Evolutionary conservation across 2,797 vertebrate genomes (phyloP).

Genomic region (Gobio occitaniae): DNA sequence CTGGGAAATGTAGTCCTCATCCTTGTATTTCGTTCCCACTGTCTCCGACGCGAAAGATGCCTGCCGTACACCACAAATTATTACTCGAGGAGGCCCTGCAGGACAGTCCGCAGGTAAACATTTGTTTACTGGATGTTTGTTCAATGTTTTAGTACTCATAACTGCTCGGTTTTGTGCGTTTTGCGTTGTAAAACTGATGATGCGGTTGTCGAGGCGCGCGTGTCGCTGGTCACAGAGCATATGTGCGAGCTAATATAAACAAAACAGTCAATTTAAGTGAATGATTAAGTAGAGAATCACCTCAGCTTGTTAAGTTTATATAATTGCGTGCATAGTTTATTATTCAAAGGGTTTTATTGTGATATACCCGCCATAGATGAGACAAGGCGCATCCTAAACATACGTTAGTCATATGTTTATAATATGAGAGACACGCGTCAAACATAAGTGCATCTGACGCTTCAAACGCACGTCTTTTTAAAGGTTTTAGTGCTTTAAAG

Average conservation of each 20-base stretch:
- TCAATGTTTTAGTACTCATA: neutral
- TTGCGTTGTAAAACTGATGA: neutral
- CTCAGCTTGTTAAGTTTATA: neutral
- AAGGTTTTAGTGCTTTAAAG: neutral
- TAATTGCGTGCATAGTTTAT: neutral
- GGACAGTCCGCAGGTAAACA: slow-evolving; percentile 93
- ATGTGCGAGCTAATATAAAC: neutral
- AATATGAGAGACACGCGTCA: neutral
- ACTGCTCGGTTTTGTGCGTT: neutral
- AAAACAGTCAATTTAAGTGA: neutral
- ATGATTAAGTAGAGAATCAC: neutral
- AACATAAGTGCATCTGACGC: neutral
- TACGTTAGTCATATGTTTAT: slow-evolving; percentile 25
- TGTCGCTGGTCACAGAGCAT: neutral
- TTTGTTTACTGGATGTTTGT: too few species aligned
- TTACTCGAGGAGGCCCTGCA: slow-evolving; percentile 94
- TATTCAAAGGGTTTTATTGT: neutral
- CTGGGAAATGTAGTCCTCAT: slow-evolving; percentile 77
- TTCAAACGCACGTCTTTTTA: neutral
- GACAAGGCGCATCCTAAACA: neutral
- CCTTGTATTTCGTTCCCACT: slow-evolving; percentile 68
- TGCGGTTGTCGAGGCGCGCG: neutral
- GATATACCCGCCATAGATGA: neutral
- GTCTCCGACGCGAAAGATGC: slow-evolving; percentile 84
- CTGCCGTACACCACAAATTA: slow-evolving; percentile 90